Base-by-base conservation (phyloP, 2,797 vertebrate species). In the Pyrocephalus nanus region DNA sequence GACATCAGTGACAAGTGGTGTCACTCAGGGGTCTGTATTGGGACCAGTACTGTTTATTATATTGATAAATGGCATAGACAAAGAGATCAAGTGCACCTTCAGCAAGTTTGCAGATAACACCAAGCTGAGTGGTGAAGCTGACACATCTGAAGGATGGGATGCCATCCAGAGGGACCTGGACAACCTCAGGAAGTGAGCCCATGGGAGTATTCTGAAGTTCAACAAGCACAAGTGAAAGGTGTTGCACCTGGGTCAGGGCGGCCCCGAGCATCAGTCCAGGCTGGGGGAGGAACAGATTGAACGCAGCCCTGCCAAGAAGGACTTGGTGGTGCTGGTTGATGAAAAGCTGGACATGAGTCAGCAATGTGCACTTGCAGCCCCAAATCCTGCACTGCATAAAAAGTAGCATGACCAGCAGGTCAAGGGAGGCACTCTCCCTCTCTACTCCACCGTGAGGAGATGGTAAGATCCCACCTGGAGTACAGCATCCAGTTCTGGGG, bases 221-320 rank as follows among this genome's bases (percentile, higher is more conserved):
- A 53, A 1, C 6, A 36, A 71, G n/a, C 7, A 15, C 51, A 65
- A 53, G 9, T 15, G 12, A 7, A 51, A 53, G 38, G 21, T 47
- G 65, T 16, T 76, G 29, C 27, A 17, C 18, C 10, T 17, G 26
- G 8, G 18, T 62, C 19, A 32, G 32, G 34, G 22, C 5, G 36
- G 32, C 4, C 5, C 34, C 1, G 0, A 8, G 20, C 32, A 36
- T 14, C 45, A 47, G 0, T 27, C 12, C 40, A 53, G n/a, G n/a
- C 29, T 77, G 30, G 21, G 26, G 17, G 9, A 47, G 23, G 58
- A 66, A 65, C 18, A 36, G 30, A 65, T 8, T 9, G 21, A 58
- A 14, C 34, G 38, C 38, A 77, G 25, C 38, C 12, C 51, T 45
- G 51, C 51, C 8, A 4, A 58, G 58, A 51, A 57, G 23, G 25